phyloP scores from a whole-genome alignment of 2,797 vertebrate genomes.

The Pseudopleuronectes americanus region DNA sequence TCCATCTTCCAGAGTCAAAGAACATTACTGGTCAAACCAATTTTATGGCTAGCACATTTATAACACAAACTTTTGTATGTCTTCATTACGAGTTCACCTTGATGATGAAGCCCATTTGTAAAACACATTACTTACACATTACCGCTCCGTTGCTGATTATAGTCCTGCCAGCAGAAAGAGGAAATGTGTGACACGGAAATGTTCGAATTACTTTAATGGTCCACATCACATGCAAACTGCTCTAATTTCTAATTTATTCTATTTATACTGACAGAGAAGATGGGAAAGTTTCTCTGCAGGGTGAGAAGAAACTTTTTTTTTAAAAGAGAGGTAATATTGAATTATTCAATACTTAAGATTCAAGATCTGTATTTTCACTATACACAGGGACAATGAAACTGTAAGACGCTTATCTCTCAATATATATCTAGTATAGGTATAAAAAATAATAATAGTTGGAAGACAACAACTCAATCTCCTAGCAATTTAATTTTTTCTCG shows the following conservation, averaged over 20 bases:
- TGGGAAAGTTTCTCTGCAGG: neutral
- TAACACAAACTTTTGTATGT: constrained; percentile 20
- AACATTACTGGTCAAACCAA: neutral
- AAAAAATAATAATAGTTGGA: too few relatives aligned
- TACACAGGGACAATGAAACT: too few relatives aligned
- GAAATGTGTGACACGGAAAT: constrained; percentile 29
- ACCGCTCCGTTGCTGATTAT: constrained; percentile 31
- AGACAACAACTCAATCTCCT: neutral
- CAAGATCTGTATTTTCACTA: too few relatives aligned
- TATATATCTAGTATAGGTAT: too few relatives aligned
- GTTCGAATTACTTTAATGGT: constrained; percentile 39
- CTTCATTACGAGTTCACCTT: constrained; percentile 24
- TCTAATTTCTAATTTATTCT: constrained; percentile 44
- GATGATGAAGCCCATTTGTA: constrained; percentile 54
- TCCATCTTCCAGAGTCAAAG: neutral
- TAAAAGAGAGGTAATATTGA: constrained; percentile 8
- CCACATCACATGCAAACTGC: constrained; percentile 55
- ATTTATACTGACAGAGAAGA: constrained; percentile 35
- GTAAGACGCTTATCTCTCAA: too few relatives aligned
- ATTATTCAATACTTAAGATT: neutral
- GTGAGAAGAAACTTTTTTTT: neutral
- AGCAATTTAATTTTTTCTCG: neutral
- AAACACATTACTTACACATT: constrained; percentile 49
- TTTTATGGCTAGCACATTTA: constrained; percentile 13
- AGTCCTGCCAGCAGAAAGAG: constrained; percentile 18